Evolutionary conservation across 2,113 vertebrate genomes (phyloP), one percentile per base, ranked within the genome.

Genomic region (Oryzias javanicus): DNA sequence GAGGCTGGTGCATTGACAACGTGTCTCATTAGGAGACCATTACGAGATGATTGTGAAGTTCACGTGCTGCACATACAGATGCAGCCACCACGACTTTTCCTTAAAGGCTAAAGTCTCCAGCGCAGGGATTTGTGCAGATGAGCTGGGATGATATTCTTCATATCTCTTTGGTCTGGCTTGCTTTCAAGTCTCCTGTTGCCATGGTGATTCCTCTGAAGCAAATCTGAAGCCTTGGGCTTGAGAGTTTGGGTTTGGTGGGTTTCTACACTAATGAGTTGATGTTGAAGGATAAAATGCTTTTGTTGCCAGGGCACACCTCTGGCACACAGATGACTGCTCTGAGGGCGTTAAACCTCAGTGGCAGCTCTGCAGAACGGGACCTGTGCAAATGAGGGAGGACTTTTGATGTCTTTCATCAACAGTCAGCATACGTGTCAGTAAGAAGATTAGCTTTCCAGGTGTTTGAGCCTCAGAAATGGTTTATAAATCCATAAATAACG

Each of bases 171-270:
- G 35, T 52, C 57, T 20, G 44, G 18, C 42, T 49, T 29, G 40
- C 45, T 48, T 56, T 41, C 19, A 22, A 29, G 5, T 59, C 27
- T 76, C 20, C 22, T 58, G 67, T 74, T 72, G 44, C 70, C 70
- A 74, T 72, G 48, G 70, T 52, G 57, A 81, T 74, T 54, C 35
- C 20, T 65, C 52, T 58, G 62, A 29, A 55, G 49, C 51, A 42
- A 64, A 74, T 29, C 59, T 14, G 47, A 54, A 25, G 51, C 41
- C 64, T 41, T 27, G 8, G 64, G 55, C 45, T 53, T 52, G 41
- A 44, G 48, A 60, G 50, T 41, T n/a, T n/a, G 29, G 22, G 25
- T 17, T 70, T 49, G 22, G 42, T 27, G 44, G 17, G 13, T 62
- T 63, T 66, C 15, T 18, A 20, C 22, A 53, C 18, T 49, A 48